These are phyloP conservation scores for Acyrthosiphon pisum DNA, from an alignment of 1,140 invertebrate species.

Conservation along the genomic window DNA sequence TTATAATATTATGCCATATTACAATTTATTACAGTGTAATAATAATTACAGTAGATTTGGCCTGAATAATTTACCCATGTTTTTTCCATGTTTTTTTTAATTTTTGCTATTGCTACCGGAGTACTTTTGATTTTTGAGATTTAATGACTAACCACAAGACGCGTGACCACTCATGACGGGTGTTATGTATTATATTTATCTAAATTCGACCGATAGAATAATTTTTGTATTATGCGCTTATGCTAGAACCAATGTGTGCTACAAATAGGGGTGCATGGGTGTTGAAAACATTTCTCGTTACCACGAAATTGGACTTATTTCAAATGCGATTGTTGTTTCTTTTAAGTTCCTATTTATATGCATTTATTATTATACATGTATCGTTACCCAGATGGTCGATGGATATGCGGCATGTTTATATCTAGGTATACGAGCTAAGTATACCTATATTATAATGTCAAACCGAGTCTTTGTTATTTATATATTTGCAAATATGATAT, in stretches of 20 bases:
- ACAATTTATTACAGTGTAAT: not conserved
- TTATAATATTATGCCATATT: not conserved
- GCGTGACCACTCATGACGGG: too few relatives aligned
- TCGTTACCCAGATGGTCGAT: too few relatives aligned
- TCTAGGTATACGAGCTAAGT: too few relatives aligned
- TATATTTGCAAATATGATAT: too few relatives aligned
- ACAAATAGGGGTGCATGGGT: not conserved
- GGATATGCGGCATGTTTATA: too few relatives aligned
- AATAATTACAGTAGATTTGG: not conserved
- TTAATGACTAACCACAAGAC: not conserved
- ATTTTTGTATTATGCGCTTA: not conserved
- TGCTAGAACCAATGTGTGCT: not conserved
- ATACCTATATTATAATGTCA: too few relatives aligned
- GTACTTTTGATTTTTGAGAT: not conserved
- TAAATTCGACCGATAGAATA: not conserved
- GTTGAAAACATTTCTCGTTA: too few relatives aligned
- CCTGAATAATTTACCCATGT: not conserved
- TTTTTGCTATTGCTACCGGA: not conserved
- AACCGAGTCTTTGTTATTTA: too few relatives aligned
- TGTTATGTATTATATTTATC: not conserved
- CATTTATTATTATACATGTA: too few relatives aligned
- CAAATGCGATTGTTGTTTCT: too few relatives aligned
- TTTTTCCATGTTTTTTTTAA: not conserved
- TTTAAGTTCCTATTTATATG: too few relatives aligned
- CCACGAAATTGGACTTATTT: too few relatives aligned